Conservation (phyloP, 2,797 vertebrate genomes). For the Hypotaenidia philippensis region DNA sequence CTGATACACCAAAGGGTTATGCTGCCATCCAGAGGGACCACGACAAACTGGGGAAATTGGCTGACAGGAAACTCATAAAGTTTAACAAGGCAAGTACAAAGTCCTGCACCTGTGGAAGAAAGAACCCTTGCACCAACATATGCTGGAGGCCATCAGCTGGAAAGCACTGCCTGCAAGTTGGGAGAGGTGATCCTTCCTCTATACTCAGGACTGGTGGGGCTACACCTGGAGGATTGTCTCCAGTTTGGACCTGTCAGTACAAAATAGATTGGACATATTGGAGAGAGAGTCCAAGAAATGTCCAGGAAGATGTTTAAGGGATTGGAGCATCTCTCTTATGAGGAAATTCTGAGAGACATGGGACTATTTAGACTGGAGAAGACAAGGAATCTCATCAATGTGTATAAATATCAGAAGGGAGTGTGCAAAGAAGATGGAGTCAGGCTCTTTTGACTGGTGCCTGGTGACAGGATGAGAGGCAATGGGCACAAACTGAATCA, state of each 20-base stretch:
- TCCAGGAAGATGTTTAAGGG: background rate
- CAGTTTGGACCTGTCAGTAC: background rate
- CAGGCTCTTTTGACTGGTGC: background rate
- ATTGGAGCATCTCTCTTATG: background rate
- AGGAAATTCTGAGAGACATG: background rate
- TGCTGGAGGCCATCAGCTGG: background rate
- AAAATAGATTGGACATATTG: background rate
- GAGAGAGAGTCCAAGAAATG: background rate
- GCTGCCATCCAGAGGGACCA: background rate
- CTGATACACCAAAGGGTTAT: background rate
- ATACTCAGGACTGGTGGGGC: background rate
- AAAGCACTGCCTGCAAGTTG: background rate
- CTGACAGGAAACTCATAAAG: background rate
- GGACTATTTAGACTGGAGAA: background rate
- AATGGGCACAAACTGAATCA: background rate
- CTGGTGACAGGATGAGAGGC: background rate
- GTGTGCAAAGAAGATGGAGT: background rate
- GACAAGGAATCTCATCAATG: background rate
- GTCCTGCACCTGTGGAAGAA: background rate
- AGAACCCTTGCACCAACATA: fast-evolving
- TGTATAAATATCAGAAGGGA: background rate
- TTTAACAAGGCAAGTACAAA: background rate
- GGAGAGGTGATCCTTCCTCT: background rate
- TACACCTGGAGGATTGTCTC: background rate
- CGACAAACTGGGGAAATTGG: background rate